Evolutionary conservation across 1,140 invertebrate genomes (phyloP), one percentile per base, ranked within the genome.

Genomic region (Drosophila lacteicornis): DNA sequence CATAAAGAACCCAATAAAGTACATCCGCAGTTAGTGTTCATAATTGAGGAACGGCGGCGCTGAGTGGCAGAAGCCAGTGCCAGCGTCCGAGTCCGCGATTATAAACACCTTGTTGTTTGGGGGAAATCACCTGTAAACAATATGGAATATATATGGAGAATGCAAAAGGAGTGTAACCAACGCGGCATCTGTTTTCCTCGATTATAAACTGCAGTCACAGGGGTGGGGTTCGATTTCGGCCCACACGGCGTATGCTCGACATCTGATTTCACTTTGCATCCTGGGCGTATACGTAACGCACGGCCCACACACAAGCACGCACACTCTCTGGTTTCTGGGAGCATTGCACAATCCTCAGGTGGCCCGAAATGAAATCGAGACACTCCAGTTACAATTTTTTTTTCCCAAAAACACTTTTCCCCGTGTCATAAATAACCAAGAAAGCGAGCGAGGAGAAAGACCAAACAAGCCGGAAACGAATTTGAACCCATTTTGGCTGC

Each of bases 401-500:
- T 22, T 22, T 51, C 36, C 9, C 15, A 38, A 43, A 58, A 46
- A 30, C 51, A 50, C 51, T 55, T 22, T 38, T 30, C 49, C n/a
- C 38, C 33, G 33, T 38, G 65, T 70, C 67, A 82, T 79, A 71
- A 70, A 62, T 74, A 73, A 61, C 46, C 49, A 62, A 42, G 62
- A 59, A 82, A 68, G 71, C 43, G 56, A 36, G 33, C 33, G 33
- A 33, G 33, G 33, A 33, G 33, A 33, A 33, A 33, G 8, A 43
- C 15, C 67, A 25, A 86, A 53, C 33, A 55, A 86, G 75, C 82
- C 82, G 82, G 82, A 86, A 86, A 86, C 70, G 73, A 36, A 79
- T 81, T 86, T 79, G 79, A 73, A 68, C 61, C 66, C 74, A 77
- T 84, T 79, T 82, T 60, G 79, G 46, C 55, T 87, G 83, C 75